Base-by-base conservation (phyloP, 2,113 vertebrate genomes). In the Chlorodrepanis virens region DNA sequence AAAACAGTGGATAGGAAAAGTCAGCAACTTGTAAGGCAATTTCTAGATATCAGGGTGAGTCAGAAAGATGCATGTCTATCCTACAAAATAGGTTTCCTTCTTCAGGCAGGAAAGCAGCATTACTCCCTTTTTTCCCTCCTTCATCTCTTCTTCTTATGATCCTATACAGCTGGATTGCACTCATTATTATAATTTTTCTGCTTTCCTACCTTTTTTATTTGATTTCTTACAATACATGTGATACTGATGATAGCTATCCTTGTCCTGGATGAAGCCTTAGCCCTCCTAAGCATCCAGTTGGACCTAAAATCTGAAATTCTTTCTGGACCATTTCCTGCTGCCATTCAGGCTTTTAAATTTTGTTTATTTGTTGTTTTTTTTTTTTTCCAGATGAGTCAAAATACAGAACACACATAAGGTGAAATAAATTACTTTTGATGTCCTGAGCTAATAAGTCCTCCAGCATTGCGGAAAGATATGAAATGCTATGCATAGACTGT, bases 371-470 rank as follows among this genome's bases (percentile, higher is more conserved):
- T 40, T 40, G 13, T 27, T 87, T 69, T 29, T 3, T 21, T 24
- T 35, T 31, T 35, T 33, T 88, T 68, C 39, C 10, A 42, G 37
- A 69, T 4, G 11, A 84, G 57, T 24, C 17, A 53, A 92, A 87
- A 89, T 49, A 49, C 40, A 57, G 65, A 69, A n/a, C 49, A 61
- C 16, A 69, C 39, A 21, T 17, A 75, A 54, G 35, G 57, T 86
- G 47, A 89, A 93, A 78, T 53, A 91, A 89, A 94, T 89, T 92
- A 22, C 31, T 93, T 93, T 68, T 91, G 82, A 88, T 90, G 45
- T 91, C 67, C 39, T 79, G 63, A 85, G 67, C 42, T 90, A 74
- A 76, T 63, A 33, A 67, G 42, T 93, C 67, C 50, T 94, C 78
- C 61, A 77, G 52, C 59, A 13, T 29, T 45, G 31, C 63, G 37